Base-by-base conservation (phyloP, 2,113 vertebrate genomes). In the Pampusana beccarii region DNA sequence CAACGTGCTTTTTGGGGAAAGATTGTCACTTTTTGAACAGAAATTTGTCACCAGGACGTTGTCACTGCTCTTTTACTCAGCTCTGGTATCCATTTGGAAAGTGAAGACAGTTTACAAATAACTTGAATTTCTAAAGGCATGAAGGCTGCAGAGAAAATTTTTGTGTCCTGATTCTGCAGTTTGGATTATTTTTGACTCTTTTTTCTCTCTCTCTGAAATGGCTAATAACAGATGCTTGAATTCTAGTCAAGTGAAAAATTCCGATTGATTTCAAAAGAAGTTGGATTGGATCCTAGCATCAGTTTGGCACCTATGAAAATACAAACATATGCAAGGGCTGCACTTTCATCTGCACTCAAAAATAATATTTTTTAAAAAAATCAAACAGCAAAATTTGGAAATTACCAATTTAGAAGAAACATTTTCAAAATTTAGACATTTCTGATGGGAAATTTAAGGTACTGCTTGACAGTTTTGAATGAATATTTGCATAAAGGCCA, bases 191-290 rank as follows among this genome's bases (percentile, higher is more conserved):
- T 97, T 87, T 58, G 17, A 24, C 19, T n/a, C 9, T 86, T 69
- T 26, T 38, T 42, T 62, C 11, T 48, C 29, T 53, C 2, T 74
- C 44, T 94, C 53, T 80, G 81, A 92, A 92, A 95, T 89, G 58
- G 58, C 71, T 94, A 95, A 97, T 96, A 95, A 80, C 95, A 96
- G 93, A 95, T 96, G 87, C 93, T 96, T 97, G 94, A 96, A 86
- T 90, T 87, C 78, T 80, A 62, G 70, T 95, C 95, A 93, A 95
- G 90, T 77, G 87, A 93, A 94, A 97, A 95, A 97, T 94, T 97
- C 94, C 94, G 82, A 62, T 93, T 80, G 93, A 96, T 97, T 97
- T 95, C 95, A 86, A 91, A 96, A 95, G 70, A 53, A 65, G 31
- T 82, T 96, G 96, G 96, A 93, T 31, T 82, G 58, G 19, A 46